These are phyloP conservation scores for Nycticorax nycticorax DNA, from an alignment of 2,113 vertebrate species.

Conservation along the genomic window DNA sequence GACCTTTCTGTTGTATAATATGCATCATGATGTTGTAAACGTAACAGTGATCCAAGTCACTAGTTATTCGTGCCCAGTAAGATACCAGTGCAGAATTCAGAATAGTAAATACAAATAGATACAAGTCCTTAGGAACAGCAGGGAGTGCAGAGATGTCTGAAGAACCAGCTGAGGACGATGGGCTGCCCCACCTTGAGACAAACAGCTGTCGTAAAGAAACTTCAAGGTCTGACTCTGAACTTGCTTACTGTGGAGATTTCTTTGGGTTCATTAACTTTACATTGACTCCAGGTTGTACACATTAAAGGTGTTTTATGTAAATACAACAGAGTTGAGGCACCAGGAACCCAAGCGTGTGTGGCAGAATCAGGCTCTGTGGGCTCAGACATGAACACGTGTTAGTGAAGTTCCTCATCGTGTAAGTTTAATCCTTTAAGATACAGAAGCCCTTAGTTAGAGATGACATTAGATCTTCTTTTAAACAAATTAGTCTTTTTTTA, in stretches of 20 bases:
- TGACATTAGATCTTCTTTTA: not conserved
- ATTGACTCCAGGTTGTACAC: not conserved
- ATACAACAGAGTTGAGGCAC: not conserved
- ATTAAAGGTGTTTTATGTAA: not conserved
- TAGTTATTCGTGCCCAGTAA: not conserved
- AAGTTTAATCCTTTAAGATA: not conserved
- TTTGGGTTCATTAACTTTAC: not conserved
- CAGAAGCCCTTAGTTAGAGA: not conserved
- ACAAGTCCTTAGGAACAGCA: not conserved
- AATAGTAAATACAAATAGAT: not conserved
- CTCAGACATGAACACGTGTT: fast-evolving
- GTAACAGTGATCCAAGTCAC: not conserved
- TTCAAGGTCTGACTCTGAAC: not conserved
- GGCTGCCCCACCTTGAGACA: not conserved
- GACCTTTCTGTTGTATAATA: not conserved
- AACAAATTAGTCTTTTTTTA: not conserved
- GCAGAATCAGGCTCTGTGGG: not conserved
- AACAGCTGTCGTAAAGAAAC: not conserved
- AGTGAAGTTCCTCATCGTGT: not conserved
- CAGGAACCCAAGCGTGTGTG: fast-evolving
- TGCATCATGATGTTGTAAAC: not conserved
- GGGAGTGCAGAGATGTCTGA: not conserved
- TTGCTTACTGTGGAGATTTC: not conserved
- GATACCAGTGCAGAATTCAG: not conserved
- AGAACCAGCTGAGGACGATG: not conserved